Conservation (phyloP, 2,888 invertebrate genomes). For the Micropterix aruncella region DNA sequence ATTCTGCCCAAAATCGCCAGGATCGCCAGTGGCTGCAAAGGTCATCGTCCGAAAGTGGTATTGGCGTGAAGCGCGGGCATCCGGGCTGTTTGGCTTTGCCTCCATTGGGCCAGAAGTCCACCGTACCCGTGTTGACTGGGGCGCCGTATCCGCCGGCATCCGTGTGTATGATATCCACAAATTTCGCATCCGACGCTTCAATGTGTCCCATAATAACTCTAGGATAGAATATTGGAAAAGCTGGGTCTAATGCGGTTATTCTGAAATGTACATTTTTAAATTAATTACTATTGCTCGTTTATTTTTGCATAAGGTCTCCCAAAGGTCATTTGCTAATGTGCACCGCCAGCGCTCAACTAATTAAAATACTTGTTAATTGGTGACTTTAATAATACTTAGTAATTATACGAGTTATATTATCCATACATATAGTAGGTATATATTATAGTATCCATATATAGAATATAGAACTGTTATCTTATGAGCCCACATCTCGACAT, state of each 20-base stretch:
- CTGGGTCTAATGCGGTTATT: constrained; percentile 44
- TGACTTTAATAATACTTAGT: no score
- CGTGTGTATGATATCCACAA: constrained; percentile 56
- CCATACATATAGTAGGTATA: no score
- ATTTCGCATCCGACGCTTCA: constrained; percentile 36
- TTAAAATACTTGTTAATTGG: no score
- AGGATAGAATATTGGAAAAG: constrained; percentile 44
- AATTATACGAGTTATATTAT: no score
- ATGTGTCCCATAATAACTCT: constrained; percentile 36
- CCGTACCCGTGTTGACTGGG: constrained; percentile 40
- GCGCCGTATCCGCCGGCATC: constrained; percentile 48
- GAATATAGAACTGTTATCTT: no score
- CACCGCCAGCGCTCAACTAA: no score
- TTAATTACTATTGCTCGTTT: not conserved
- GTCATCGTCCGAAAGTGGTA: constrained; percentile 38
- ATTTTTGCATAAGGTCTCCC: no score
- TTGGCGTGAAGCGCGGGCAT: constrained; percentile 36
- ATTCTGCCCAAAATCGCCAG: constrained; percentile 47
- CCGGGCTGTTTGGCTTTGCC: constrained; percentile 45
- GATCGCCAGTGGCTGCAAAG: constrained; percentile 46
- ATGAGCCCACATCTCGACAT: no score
- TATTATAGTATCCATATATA: no score
- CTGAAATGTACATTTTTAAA: constrained; percentile 20
- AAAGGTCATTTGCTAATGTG: no score
- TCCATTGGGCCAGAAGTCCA: constrained; percentile 48